These are phyloP conservation scores for Tortricodes alternella DNA, from an alignment of 2,888 invertebrate genomes.

Conservation along the genomic window DNA sequence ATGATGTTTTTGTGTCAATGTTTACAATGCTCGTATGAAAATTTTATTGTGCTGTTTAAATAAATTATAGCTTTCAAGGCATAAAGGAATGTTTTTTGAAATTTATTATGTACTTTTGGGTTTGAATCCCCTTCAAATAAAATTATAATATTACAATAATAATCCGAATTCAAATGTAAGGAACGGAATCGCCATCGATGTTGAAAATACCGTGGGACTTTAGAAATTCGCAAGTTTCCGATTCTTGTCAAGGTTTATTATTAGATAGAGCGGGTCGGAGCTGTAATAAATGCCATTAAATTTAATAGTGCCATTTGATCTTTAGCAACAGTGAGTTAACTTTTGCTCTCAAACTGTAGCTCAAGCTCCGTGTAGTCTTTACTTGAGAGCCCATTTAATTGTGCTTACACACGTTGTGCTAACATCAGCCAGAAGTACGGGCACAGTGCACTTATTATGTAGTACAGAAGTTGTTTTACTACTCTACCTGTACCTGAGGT, in stretches of 20 bases:
- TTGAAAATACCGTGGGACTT: slow-evolving; percentile 9
- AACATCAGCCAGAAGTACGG: neutral
- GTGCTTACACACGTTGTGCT: neutral
- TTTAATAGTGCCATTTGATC: slow-evolving; percentile 31
- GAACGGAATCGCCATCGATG: neutral
- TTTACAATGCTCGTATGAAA: slow-evolving; percentile 41
- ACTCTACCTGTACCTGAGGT: no score
- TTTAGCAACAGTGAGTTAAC: slow-evolving; percentile 20
- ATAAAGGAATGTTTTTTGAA: slow-evolving; percentile 24
- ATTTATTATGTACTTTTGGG: slow-evolving; percentile 1
- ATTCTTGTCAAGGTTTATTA: slow-evolving; percentile 26
- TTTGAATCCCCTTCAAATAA: neutral
- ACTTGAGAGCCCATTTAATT: neutral
- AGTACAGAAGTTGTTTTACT: no score
- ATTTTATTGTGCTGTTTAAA: slow-evolving; percentile 28
- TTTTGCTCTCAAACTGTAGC: neutral
- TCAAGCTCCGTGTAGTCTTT: neutral
- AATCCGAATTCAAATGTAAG: no score
- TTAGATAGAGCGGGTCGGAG: slow-evolving; percentile 26
- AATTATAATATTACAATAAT: neutral
- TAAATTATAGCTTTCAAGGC: slow-evolving; percentile 29
- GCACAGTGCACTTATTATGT: no score
- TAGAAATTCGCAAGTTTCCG: slow-evolving; percentile 27
- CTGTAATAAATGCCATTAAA: slow-evolving; percentile 33
- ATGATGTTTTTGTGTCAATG: slow-evolving; percentile 49